Conservation (phyloP, 1,140 invertebrate genomes). For the Planococcus citri region DNA sequence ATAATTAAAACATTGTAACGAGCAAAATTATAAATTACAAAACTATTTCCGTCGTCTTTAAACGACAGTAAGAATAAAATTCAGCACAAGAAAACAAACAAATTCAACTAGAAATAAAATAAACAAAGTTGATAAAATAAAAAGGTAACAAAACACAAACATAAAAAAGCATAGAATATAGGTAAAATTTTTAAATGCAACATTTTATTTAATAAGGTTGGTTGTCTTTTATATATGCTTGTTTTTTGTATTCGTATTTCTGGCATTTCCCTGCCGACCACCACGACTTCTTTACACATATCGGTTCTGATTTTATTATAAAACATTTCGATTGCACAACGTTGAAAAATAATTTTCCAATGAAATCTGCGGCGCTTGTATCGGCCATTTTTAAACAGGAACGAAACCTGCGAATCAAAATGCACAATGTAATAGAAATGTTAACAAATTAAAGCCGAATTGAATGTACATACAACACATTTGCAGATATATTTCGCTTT, state of each 20-base stretch:
- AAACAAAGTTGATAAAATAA: neutral
- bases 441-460: too few relatives aligned
- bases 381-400: slow-evolving; percentile 77
- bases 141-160: neutral
- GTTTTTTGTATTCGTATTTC: slow-evolving; percentile 50
- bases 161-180: neutral
- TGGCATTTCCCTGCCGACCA: slow-evolving; percentile 61
- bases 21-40: too few relatives aligned
- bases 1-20: too few relatives aligned
- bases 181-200: neutral
- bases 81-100: neutral
- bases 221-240: slow-evolving; percentile 63
- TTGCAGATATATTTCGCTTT: too few relatives aligned
- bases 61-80: too few relatives aligned
- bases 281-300: slow-evolving; percentile 61
- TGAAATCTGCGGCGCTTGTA: slow-evolving; percentile 70
- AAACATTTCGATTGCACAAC: slow-evolving; percentile 86
- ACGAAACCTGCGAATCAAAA: slow-evolving; percentile 58
- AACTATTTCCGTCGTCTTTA: too few relatives aligned
- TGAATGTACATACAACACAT: too few relatives aligned
- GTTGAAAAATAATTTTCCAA: slow-evolving; percentile 89
- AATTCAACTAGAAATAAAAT: neutral
- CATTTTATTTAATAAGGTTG: slow-evolving; percentile 44
- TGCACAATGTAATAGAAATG: slow-evolving; percentile 5
- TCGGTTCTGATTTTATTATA: slow-evolving; percentile 59